Base-by-base conservation (phyloP, 2,113 vertebrate species). In the Empidonax alnorum region DNA sequence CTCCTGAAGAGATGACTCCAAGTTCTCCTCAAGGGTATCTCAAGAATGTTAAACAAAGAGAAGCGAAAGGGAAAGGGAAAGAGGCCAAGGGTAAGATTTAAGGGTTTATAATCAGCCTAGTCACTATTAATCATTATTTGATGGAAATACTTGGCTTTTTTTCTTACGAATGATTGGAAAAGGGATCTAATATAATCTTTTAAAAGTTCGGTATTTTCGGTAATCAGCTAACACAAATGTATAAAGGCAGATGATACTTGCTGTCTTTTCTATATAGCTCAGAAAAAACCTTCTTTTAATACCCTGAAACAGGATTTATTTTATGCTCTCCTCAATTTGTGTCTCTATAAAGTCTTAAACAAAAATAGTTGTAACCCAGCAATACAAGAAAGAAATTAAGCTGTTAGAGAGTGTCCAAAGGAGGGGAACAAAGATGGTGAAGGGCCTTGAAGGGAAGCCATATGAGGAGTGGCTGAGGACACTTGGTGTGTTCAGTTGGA, bases 1-100 rank as follows among this genome's bases (percentile, higher is more conserved):
- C 96, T 68, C 98, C 98, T 96, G 98, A 98, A 88, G 87, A 91
- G 62, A 80, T 87, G 81, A 90, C 96, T 61, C 93, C 97, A 76
- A 97, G 94, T 69, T 99, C 98, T 90, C 98, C 98, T 84, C 96
- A 98, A 50, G 98, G 97, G 33, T 97, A 98, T 65, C 95, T 97
- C 93, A 98, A 96, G 69, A 99, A 95, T 47, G 94, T 97, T 49
- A 99, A 98, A 94, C 98, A 98, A 96, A 98, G 96, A 94, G 98
- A 99, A 96, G 96, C 97, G 73, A 99, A 99, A 97, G 98, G 98
- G 73, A 99, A 99, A 97, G 95, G 97, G 80, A 97, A 98, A 97
- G 98, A 98, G 53, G 42, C 87, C 65, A 99, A 98, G 98, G 99
- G 99, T 99, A 96, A 97, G 90, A 56, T 35, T 79, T 63, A 35